A percentile compares a stretch with the other conserved stretches of the same genome.
These are phyloP conservation scores for Tenthredo distinguenda DNA, from an alignment of 2,888 invertebrate genomes.

Conservation along the genomic window DNA sequence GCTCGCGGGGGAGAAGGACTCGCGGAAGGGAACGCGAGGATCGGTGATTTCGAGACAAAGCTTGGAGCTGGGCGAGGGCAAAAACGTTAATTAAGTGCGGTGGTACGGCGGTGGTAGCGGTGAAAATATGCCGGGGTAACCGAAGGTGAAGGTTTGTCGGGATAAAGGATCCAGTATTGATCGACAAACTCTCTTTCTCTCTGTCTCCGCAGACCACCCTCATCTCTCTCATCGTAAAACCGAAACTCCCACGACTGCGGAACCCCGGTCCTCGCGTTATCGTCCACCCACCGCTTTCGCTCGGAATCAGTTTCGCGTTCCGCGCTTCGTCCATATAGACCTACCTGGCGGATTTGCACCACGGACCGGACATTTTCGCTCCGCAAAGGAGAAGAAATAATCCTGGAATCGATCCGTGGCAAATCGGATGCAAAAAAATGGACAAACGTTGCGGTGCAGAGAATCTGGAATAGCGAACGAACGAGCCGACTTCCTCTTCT, in stretches of 20 bases:
- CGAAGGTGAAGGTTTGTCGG: conserved; percentile 6
- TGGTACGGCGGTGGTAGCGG: background rate
- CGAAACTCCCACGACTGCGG: background rate
- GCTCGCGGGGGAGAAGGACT: background rate
- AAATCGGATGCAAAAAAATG: conserved; percentile 65
- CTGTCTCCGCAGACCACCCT: conserved; percentile 8
- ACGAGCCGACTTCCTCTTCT: conserved; percentile 48
- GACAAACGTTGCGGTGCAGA: background rate
- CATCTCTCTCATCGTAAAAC: background rate
- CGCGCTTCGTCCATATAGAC: background rate
- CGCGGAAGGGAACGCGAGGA: conserved; percentile 50
- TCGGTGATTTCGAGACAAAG: conserved; percentile 45
- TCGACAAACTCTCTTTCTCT: conserved; percentile 10
- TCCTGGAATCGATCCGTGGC: conserved; percentile 56
- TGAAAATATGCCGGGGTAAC: background rate
- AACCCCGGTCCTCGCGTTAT: background rate
- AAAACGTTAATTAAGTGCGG: conserved; percentile 53
- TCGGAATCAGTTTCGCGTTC: background rate
- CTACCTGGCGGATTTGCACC: background rate
- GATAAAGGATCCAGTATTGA: conserved; percentile 42
- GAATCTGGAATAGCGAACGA: conserved; percentile 19
- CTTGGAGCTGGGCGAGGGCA: conserved; percentile 41
- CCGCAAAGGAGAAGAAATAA: background rate
- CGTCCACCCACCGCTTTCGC: background rate
- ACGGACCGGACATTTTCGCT: background rate